Evolutionary conservation across 2,797 vertebrate genomes (phyloP), one percentile per base, ranked within the genome.

Genomic region (Notolepis coatsorum): DNA sequence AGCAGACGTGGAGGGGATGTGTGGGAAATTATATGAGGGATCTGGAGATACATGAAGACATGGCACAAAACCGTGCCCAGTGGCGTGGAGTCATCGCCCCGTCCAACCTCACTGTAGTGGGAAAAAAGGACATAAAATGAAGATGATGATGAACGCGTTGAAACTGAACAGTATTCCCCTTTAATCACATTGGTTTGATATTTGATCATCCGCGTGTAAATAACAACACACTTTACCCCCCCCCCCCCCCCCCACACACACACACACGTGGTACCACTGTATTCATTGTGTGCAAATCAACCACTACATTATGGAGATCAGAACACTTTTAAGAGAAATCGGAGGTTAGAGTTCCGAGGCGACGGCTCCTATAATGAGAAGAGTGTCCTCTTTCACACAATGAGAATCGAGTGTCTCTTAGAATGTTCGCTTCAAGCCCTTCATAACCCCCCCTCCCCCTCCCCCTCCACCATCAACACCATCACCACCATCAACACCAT

Each of bases 341-440:
- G 53, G 0, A 31, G 18, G 25, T 50, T 31, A 27, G 49, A 35
- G 39, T 35, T 55, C 3, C 35, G 9, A 24, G 7, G 45, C 23
- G 45, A 58, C 51, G 28, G 21, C n/a, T 48, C 3, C 13, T 55
- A 2, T 49, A 46, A 62, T 30, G 1, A 61, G 37, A 12, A 60
- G 31, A 65, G n/a, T n/a, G n/a, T n/a, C 7, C 6, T 2, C 1
- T 65, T 41, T 52, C 5, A 37, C 25, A 25, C n/a, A 51, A 53
- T 42, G 20, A 53, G 60, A 60, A 21, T 5, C 21, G 30, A 51
- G 54, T 55, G 45, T 49, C 42, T 50, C 33, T n/a, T 46, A 54
- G 53, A 64, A 54, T 47, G 38, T 58, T 66, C 52, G 49, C 61
- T 59, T n/a, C n/a, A 15, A 73, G 41, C 39, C 33, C 37, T 23